Base-by-base conservation (phyloP, 2,888 invertebrate genomes). In the Biston stratarius region DNA sequence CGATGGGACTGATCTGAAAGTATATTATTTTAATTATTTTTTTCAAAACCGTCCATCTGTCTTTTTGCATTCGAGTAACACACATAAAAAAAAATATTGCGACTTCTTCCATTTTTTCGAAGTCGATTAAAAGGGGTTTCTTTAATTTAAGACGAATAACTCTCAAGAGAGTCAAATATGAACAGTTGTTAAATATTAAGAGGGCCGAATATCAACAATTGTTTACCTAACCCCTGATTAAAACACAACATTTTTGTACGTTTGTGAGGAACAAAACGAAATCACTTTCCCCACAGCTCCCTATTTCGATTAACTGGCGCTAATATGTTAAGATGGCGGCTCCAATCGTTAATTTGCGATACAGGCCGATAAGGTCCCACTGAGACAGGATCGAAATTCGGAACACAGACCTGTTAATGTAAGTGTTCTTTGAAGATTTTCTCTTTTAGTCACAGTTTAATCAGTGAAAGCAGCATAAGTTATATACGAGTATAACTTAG, bases 331-430 rank as follows among this genome's bases (percentile, higher is more conserved):
- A 64, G 67, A 71, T 60, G 55, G 65, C 60, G 58, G 15, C 51
- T 33, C 56, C 49, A 63, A 83, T 82, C 82, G 82, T 85, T 85
- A 83, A 86, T 86, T 84, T 82, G 81, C 80, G 83, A 85, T 86
- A 82, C 82, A 79, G 77, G 74, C 78, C 76, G 69, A 71, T 83
- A 80, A 81, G 79, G 71, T 64, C 71, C 77, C 78, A 82, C 77
- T 80, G 76, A 79, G 79, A 81, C 79, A 80, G 76, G 77, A 72
- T 75, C 72, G 33, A 59, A 67, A 69, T 73, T 69, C 67, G 55
- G 57, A 65, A 72, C 49, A 52, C 40, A 42, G 44, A 10, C n/a
- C 45, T 52, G 65, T 51, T 60, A 48, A 33, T 47, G 49, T 51
- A 55, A 53, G 59, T 64, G 53, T 55, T 55, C 47, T 60, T 60